Evolutionary conservation across 2,888 invertebrate genomes (phyloP).

Genomic region (Nymphalis polychloros): DNA sequence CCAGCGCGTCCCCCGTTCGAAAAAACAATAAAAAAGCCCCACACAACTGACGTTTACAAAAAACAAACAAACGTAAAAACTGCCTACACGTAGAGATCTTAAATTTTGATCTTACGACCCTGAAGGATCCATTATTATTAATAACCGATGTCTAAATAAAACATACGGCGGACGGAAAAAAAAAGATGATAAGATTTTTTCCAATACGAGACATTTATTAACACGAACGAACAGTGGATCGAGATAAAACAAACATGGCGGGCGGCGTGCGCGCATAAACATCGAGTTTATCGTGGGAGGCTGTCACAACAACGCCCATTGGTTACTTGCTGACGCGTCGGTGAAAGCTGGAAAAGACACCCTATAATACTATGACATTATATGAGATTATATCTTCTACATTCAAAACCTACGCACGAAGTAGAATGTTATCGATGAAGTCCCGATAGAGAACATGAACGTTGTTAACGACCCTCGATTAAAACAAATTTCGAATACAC

Average conservation of each 20-base stretch:
- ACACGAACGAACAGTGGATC: constrained; percentile 74
- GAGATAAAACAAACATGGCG: constrained; percentile 82
- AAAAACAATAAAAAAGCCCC: constrained; percentile 72
- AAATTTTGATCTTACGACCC: constrained; percentile 76
- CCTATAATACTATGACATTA: constrained; percentile 57
- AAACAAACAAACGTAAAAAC: constrained; percentile 63
- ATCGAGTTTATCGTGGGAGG: constrained; percentile 79
- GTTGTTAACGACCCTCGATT: constrained; percentile 53
- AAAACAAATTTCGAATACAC: constrained; percentile 38
- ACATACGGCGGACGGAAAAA: constrained; percentile 68
- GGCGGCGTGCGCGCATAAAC: constrained; percentile 77
- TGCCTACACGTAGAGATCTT: constrained; percentile 71
- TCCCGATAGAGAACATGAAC: constrained; percentile 37
- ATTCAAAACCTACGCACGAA: constrained; percentile 71
- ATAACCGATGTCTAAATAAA: constrained; percentile 80
- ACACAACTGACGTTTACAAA: constrained; percentile 65
- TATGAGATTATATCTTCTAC: constrained; percentile 66
- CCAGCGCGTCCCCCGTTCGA: constrained; percentile 60
- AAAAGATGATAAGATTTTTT: constrained; percentile 62
- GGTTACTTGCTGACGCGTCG: constrained; percentile 66
- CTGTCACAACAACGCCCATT: constrained; percentile 78
- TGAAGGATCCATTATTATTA: constrained; percentile 77
- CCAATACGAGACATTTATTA: constrained; percentile 78
- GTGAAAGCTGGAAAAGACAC: constrained; percentile 75
- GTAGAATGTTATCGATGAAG: constrained; percentile 53